Conservation (phyloP, 2,113 vertebrate species). For the Etheostoma spectabile region DNA sequence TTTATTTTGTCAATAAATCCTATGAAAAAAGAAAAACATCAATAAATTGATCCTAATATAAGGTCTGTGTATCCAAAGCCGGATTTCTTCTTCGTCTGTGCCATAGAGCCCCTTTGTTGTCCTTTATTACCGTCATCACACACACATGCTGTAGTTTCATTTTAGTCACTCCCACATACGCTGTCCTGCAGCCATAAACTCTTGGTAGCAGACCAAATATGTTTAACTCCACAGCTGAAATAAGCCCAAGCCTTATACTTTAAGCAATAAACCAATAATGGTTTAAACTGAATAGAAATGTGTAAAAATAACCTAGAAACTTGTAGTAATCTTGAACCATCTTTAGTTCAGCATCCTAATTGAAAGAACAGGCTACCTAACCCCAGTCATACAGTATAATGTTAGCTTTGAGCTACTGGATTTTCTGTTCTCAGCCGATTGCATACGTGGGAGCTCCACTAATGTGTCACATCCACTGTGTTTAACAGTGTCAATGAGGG, state of each 20-base stretch:
- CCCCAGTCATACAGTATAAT: not conserved
- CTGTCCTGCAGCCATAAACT: constrained; percentile 5
- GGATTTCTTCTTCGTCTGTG: not conserved
- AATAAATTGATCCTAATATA: not conserved
- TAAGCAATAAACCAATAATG: not conserved
- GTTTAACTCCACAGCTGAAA: not conserved
- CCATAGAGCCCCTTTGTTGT: not conserved
- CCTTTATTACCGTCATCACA: not conserved
- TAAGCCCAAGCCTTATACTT: not conserved
- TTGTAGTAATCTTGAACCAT: not conserved
- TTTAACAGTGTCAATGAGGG: constrained; percentile 60
- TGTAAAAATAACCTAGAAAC: not conserved
- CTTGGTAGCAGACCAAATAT: not conserved
- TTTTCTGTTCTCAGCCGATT: constrained; percentile 21
- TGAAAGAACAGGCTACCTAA: not conserved
- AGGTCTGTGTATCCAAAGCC: not conserved
- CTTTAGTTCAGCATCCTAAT: not conserved
- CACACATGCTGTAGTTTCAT: not conserved
- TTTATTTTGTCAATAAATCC: constrained; percentile 8
- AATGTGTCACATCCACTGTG: constrained; percentile 49
- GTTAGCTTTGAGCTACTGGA: not conserved
- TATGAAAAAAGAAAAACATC: not conserved
- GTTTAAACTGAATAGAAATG: not conserved
- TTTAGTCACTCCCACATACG: not conserved
- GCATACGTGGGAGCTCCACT: constrained; percentile 17